A percentile compares a stretch with the other conserved stretches of the same genome.
phyloP scores from a whole-genome alignment of 2,888 invertebrate genomes.

The Kryphioiulus occultus region DNA sequence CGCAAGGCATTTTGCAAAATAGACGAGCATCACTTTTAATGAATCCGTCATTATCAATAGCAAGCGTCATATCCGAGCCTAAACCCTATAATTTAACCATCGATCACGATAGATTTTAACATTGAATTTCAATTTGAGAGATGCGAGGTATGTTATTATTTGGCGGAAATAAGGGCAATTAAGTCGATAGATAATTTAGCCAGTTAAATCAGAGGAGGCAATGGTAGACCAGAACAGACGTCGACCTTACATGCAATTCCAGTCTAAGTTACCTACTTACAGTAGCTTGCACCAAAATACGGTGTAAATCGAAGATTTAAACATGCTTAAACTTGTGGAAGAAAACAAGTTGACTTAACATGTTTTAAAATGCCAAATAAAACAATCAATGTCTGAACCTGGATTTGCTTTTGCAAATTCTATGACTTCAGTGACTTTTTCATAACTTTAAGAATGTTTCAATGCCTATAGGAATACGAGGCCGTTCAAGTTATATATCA shows the following conservation, averaged over 20 bases:
- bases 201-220: not conserved
- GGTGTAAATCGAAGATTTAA: not conserved
- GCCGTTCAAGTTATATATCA: too few species aligned
- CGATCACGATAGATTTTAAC: not conserved
- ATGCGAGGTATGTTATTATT: not conserved
- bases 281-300: not conserved
- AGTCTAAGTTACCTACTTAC: not conserved
- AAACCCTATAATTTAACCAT: not conserved
- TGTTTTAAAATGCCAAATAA: too few species aligned
- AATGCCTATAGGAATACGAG: too few species aligned
- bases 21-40: not conserved
- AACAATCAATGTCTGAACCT: too few species aligned
- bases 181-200: not conserved
- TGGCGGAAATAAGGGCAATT: not conserved
- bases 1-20: not conserved
- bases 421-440: too few species aligned
- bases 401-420: too few species aligned
- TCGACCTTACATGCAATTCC: not conserved
- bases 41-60: not conserved
- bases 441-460: too few species aligned
- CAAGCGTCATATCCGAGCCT: not conserved
- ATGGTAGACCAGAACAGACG: not conserved
- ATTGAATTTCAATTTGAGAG: slow-evolving; percentile 9
- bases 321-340: too few species aligned
- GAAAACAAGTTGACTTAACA: too few species aligned